Conservation (phyloP, 2,113 vertebrate genomes). For the Tonatia bakeri region DNA sequence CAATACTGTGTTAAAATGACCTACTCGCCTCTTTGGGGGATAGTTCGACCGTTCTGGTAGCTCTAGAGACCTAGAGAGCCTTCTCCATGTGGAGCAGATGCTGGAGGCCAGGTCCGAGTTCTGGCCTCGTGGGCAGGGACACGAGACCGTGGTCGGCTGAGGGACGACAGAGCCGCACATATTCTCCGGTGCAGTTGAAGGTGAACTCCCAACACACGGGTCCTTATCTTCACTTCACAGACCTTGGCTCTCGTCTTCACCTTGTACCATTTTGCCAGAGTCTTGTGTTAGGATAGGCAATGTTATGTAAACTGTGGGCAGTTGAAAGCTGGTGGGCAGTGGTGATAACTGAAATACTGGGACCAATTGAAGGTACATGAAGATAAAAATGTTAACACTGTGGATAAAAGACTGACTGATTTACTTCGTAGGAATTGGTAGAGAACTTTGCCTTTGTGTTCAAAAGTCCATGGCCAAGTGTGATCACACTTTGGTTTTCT, state of each 20-base stretch:
- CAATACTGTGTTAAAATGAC: not conserved
- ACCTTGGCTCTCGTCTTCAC: not conserved
- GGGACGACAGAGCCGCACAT: not conserved
- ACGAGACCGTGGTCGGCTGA: not conserved
- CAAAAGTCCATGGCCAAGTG: not conserved
- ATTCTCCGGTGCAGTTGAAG: not conserved
- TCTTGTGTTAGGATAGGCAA: not conserved
- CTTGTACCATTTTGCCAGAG: not conserved
- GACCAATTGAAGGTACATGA: not conserved
- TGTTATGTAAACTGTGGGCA: not conserved
- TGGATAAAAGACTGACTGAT: not conserved
- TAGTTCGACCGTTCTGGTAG: not conserved
- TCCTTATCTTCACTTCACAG: not conserved
- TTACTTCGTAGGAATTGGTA: not conserved
- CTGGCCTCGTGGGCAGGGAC: not conserved
- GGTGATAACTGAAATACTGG: not conserved
- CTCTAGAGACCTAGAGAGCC: not conserved
- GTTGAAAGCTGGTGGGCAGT: not conserved
- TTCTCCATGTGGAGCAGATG: not conserved
- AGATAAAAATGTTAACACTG: not conserved
- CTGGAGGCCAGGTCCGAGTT: not conserved
- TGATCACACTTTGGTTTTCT: not conserved
- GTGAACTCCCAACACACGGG: not conserved
- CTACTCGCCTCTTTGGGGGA: not conserved
- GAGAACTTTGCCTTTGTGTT: not conserved